A percentile compares a stretch with the other conserved stretches of the same genome.
Conservation (phyloP, 1,140 invertebrate genomes). For the Eubasilissa regina region DNA sequence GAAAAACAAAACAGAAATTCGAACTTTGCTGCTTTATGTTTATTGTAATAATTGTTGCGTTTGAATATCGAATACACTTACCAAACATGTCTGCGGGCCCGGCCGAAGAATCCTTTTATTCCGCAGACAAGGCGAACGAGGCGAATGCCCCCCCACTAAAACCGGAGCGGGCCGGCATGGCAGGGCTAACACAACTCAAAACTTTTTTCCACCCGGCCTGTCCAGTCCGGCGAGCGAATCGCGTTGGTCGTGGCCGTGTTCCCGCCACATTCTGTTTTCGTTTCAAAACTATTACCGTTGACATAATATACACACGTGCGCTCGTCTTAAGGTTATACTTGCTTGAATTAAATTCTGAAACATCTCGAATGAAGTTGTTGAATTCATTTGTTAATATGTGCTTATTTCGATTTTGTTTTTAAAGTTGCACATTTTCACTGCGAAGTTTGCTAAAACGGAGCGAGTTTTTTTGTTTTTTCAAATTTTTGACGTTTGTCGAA, state of each 20-base stretch:
- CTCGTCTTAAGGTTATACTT: background rate
- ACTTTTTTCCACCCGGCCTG: slow-evolving; percentile 40
- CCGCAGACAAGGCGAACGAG: slow-evolving; percentile 27
- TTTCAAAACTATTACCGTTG: slow-evolving; percentile 37
- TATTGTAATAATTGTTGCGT: too few species aligned
- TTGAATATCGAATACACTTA: too few species aligned
- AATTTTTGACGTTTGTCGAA: slow-evolving; percentile 27
- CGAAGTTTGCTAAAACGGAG: slow-evolving; percentile 9
- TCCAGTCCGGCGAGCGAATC: slow-evolving; percentile 27
- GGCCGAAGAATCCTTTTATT: slow-evolving; percentile 25
- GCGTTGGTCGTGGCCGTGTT: slow-evolving; percentile 27
- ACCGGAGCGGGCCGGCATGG: slow-evolving; percentile 31
- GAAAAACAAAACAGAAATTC: too few species aligned
- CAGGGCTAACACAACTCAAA: slow-evolving; percentile 38
- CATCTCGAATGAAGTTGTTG: too few species aligned
- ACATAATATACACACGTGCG: slow-evolving; percentile 20
- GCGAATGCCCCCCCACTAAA: slow-evolving; percentile 44
- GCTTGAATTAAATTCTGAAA: too few species aligned
- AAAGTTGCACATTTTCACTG: background rate
- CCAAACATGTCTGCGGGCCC: background rate
- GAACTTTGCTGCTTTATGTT: too few species aligned
- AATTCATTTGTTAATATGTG: too few species aligned
- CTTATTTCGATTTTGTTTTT: too few species aligned
- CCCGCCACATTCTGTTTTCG: slow-evolving; percentile 19
- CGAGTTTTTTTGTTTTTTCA: background rate